phyloP scores from a whole-genome alignment of 1,140 invertebrate species.

The Leptestheria dahalacensis region DNA sequence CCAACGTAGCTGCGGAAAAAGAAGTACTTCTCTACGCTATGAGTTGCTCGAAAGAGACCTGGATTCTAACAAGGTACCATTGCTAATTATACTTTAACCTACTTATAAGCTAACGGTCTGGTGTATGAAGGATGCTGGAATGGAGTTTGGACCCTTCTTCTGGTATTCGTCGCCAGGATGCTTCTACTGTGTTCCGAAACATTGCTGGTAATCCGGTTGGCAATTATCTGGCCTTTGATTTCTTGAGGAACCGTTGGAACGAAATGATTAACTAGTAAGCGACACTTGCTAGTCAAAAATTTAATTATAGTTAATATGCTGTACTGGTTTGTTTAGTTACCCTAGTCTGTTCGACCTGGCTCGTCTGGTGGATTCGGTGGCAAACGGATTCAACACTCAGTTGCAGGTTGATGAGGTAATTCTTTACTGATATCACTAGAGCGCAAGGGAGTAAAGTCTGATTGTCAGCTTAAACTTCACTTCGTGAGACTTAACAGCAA shows the following conservation, averaged over 20 bases:
- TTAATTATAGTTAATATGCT: not conserved
- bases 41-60: constrained; percentile 24
- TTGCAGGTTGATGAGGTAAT: constrained; percentile 59
- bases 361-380: constrained; percentile 51
- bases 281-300: no score
- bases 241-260: constrained; percentile 54
- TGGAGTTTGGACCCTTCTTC: constrained; percentile 8
- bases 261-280: constrained; percentile 52
- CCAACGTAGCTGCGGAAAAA: constrained; percentile 26
- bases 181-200: constrained; percentile 21
- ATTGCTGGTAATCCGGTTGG: constrained; percentile 24
- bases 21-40: constrained; percentile 25
- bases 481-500: no score
- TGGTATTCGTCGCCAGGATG: constrained; percentile 24
- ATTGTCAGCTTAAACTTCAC: no score
- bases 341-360: constrained; percentile 35
- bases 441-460: no score
- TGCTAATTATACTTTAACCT: not conserved
- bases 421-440: constrained; percentile 9
- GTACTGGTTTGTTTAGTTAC: constrained; percentile 2
- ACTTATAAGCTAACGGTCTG: not conserved
- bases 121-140: constrained; percentile 10
- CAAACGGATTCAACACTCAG: constrained; percentile 49
- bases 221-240: constrained; percentile 46
- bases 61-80: constrained; percentile 20